A percentile compares a stretch with the other conserved stretches of the same genome.
These are phyloP conservation scores for Tetrax tetrax DNA, from an alignment of 2,113 vertebrate species.

Conservation along the genomic window DNA sequence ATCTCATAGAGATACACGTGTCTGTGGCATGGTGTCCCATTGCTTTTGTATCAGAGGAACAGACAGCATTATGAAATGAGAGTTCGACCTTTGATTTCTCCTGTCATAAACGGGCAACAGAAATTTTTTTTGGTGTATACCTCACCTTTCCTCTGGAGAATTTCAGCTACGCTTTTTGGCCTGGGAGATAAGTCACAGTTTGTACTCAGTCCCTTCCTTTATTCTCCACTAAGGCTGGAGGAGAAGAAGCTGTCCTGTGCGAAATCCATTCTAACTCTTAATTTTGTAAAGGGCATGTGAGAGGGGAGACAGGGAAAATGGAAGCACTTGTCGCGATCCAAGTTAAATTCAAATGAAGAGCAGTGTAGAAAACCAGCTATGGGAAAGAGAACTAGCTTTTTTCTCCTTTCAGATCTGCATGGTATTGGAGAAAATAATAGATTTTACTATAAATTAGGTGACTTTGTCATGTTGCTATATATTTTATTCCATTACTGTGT, in stretches of 20 bases:
- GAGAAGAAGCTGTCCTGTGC: rapidly evolving
- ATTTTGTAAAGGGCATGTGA: background rate
- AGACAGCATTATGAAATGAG: background rate
- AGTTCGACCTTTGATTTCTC: background rate
- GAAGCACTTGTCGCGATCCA: background rate
- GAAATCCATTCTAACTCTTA: background rate
- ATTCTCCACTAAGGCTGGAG: background rate
- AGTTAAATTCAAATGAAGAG: background rate
- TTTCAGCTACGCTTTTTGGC: background rate
- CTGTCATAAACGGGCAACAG: background rate
- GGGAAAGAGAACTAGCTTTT: background rate
- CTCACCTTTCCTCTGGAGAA: background rate
- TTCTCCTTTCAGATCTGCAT: background rate
- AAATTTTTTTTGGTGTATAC: background rate
- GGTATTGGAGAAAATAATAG: background rate
- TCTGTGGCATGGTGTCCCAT: background rate
- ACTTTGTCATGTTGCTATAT: background rate
- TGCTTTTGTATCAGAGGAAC: background rate
- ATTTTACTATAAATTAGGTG: background rate
- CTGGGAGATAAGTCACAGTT: background rate
- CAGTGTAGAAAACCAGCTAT: background rate
- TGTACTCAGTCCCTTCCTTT: background rate
- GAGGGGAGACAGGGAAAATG: background rate
- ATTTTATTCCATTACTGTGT: background rate
- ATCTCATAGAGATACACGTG: background rate